Base-by-base conservation (phyloP, 2,113 vertebrate species). In the Carassius gibelio region DNA sequence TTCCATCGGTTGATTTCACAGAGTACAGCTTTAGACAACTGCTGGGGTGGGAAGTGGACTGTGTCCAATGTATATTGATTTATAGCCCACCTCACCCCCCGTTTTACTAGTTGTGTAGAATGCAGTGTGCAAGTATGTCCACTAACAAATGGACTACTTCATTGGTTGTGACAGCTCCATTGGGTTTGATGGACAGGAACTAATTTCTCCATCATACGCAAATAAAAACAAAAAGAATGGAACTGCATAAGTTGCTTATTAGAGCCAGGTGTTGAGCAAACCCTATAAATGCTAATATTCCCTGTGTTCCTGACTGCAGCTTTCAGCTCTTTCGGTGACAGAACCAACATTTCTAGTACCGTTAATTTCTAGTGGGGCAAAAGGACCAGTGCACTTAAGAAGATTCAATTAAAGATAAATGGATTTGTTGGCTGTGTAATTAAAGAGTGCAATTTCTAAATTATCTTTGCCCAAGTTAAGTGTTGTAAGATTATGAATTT, bases 151-250 rank as follows among this genome's bases (percentile, higher is more conserved):
- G 91, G 92, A 88, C 61, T 93, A 88, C 88, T 89, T 94, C 91
- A 94, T 95, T 91, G 95, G 93, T 95, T 96, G 90, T 97, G 96
- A 96, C 96, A 97, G 94, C 90, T 93, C 89, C 84, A 93, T 86
- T 89, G 93, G 90, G 90, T 95, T 95, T 97, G 96, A 97, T 87
- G 90, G 96, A 95, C 94, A 95, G 92, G 91, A 94, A 92, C 93
- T 93, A 94, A 93, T 94, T 94, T 94, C 93, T 88, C 90, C 91
- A 94, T 95, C 93, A 93, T 92, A 93, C 81, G 72, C 90, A 93
- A 92, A 93, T 93, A 92, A 91, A 92, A 93, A 91, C 88, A 90
- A 89, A 83, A 89, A 87, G 75, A 88, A 90, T 86, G 81, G 77
- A 50, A 86, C 81, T 15, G 72, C 85, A 77, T 91, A 89, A 90